These are phyloP conservation scores for Macrobrachium rosenbergii DNA, from an alignment of 1,140 invertebrate genomes.

Conservation along the genomic window DNA sequence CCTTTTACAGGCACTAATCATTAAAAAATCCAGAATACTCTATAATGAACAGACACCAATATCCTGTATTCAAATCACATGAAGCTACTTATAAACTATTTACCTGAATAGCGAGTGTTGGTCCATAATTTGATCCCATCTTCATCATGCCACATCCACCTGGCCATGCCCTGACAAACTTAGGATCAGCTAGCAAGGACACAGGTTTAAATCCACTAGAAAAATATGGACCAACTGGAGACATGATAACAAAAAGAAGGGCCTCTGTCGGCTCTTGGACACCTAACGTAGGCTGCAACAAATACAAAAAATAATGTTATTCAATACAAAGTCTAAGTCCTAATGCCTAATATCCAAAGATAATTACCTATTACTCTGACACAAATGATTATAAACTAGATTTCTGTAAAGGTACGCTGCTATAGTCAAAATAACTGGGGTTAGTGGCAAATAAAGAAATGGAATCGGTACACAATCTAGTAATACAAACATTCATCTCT, in stretches of 20 bases:
- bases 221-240: constrained; percentile 95
- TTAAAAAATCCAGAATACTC: no score
- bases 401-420: no score
- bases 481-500: no score
- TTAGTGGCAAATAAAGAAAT: no score
- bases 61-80: no score
- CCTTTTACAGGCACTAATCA: no score
- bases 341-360: no score
- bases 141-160: constrained; percentile 95
- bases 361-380: no score
- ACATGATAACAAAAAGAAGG: constrained; percentile 90
- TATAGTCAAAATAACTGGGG: no score
- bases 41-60: no score
- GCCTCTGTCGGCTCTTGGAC: constrained; percentile 87
- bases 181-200: constrained; percentile 84
- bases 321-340: neutral
- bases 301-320: neutral
- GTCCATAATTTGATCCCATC: constrained; percentile 94
- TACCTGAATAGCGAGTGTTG: constrained; percentile 85
- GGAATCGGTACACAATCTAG: no score
- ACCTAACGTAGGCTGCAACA: constrained; percentile 86
- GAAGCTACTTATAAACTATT: neutral
- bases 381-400: no score
- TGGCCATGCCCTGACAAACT: constrained; percentile 91
- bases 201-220: constrained; percentile 81